Base-by-base conservation (phyloP, 2,113 vertebrate genomes). In the Onychorhynchus coronatus region DNA sequence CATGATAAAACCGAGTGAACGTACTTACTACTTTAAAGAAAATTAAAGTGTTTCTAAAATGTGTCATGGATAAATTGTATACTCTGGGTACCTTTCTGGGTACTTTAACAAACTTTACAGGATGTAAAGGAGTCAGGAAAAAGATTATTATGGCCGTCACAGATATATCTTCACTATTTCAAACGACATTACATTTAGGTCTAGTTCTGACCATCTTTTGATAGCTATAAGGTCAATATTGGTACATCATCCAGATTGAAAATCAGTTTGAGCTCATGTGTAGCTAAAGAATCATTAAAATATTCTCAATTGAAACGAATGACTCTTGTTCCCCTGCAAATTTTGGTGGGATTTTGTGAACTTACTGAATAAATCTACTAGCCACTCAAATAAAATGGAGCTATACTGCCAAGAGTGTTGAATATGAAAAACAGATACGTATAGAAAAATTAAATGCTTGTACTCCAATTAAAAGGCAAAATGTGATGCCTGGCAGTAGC, bases 221-320 rank as follows among this genome's bases (percentile, higher is more conserved):
- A 68, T 49, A 84, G 14, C 5, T 65, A 20, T 35, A 37, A 75
- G 73, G 44, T 66, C 53, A 89, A 62, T 87, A 78, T 33, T 82
- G 35, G 14, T 72, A 61, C 31, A 88, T 3, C 8, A 78, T 27
- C n/a, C 27, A 81, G 39, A 68, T 52, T 75, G 31, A 86, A 89
- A 92, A 68, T 28, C 68, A 52, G 8, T 62, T 37, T 91, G 63
- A 86, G 22, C 4, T 84, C 63, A 71, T 31, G 8, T 50, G 19
- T 41, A 71, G 30, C 41, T 75, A 84, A 93, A 91, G 50, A 89
- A 85, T 28, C n/a, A 73, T 62, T 94, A 89, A 95, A 93, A 88
- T 88, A 74, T 70, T 81, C 72, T 84, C 35, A 55, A 16, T 77
- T 95, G 79, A 87, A 92, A 16, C 37, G 16, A 63, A 85, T 59